phyloP scores from a whole-genome alignment of 2,113 vertebrate species.

The Canis aureus region DNA sequence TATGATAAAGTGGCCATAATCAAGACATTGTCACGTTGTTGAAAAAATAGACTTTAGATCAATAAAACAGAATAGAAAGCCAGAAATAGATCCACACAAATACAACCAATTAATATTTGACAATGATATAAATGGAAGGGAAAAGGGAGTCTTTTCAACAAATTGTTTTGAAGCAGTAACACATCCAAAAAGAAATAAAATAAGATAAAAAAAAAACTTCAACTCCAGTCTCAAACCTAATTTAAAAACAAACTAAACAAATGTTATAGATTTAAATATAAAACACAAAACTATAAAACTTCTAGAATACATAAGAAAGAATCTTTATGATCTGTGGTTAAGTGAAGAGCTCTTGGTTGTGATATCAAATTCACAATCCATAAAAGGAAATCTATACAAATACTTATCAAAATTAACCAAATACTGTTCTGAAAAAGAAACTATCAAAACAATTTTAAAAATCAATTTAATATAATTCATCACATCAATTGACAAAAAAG shows the following conservation, averaged over 20 bases:
- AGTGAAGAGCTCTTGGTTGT: background rate
- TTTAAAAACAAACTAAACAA: background rate
- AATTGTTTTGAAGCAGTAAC: background rate
- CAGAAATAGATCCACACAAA: background rate
- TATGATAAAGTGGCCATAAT: background rate
- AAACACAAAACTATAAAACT: background rate
- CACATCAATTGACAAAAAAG: background rate
- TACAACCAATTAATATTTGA: background rate
- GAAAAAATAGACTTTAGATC: background rate
- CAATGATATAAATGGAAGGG: background rate
- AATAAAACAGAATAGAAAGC: background rate
- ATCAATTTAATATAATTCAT: background rate
- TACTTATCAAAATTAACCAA: background rate
- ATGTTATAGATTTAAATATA: background rate
- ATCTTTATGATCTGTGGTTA: background rate
- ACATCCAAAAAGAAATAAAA: background rate
- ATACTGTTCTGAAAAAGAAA: background rate
- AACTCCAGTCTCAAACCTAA: background rate
- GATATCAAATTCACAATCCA: background rate
- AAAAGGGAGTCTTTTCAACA: background rate
- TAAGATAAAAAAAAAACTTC: background rate
- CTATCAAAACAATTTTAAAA: background rate
- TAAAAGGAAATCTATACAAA: background rate
- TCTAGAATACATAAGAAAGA: background rate
- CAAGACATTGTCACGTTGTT: background rate